These are phyloP conservation scores for Odontothrips loti DNA, from an alignment of 2,888 invertebrate species.

Conservation along the genomic window DNA sequence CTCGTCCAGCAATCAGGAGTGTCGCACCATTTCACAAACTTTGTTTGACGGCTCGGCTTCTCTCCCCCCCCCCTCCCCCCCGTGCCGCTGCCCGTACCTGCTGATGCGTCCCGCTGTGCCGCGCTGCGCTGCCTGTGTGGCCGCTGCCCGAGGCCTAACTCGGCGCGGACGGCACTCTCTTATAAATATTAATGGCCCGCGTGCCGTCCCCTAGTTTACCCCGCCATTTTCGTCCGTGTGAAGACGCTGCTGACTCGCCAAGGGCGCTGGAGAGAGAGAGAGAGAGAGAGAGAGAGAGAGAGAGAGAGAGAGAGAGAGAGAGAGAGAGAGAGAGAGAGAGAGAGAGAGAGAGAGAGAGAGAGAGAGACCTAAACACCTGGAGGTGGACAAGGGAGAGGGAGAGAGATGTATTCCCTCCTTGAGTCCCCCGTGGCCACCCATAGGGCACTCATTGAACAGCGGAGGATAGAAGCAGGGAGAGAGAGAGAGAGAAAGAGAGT, in stretches of 20 bases:
- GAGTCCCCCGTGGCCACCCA: too few relatives aligned
- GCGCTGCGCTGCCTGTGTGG: background rate
- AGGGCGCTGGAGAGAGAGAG: too few relatives aligned
- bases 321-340: constrained; percentile 32
- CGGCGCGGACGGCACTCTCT: background rate
- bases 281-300: too few relatives aligned
- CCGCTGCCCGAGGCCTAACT: background rate
- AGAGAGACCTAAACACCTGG: constrained; percentile 25
- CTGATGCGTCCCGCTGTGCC: too few relatives aligned
- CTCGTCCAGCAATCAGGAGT: too few relatives aligned
- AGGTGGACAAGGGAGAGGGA: too few relatives aligned
- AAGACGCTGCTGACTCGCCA: too few relatives aligned
- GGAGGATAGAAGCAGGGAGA: constrained; percentile 20
- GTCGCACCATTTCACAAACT: too few relatives aligned
- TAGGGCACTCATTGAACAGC: too few relatives aligned
- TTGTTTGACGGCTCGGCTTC: too few relatives aligned
- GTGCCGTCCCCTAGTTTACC: background rate
- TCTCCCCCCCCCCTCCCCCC: background rate
- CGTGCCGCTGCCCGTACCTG: background rate
- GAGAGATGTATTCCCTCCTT: too few relatives aligned
- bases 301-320: background rate
- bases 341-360: constrained; percentile 31
- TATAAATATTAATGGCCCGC: background rate
- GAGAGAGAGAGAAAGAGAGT: constrained; percentile 13
- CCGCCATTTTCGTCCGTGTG: background rate